Evolutionary conservation across 2,888 invertebrate genomes (phyloP).

Genomic region (Lymantria monacha): DNA sequence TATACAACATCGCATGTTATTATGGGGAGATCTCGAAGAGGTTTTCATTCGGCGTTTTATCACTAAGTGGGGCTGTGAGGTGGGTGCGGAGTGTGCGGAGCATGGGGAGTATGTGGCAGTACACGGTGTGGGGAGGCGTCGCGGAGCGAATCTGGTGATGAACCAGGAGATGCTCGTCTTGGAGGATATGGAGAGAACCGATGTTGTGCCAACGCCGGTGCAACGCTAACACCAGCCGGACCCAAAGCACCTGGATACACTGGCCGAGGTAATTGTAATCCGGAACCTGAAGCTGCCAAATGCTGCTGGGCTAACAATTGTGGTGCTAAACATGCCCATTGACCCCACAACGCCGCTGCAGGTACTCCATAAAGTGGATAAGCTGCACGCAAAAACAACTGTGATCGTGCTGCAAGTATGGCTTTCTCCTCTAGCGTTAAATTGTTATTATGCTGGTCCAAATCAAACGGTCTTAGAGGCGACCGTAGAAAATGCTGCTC

Average conservation of each 20-base stretch:
- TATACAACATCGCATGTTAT: conserved; percentile 44
- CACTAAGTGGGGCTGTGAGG: conserved; percentile 77
- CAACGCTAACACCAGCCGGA: conserved; percentile 35
- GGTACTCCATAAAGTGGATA: conserved; percentile 82
- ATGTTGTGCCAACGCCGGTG: conserved; percentile 76
- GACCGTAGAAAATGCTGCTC: conserved; percentile 92
- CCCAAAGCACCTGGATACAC: conserved; percentile 66
- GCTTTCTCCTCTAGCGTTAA: conserved; percentile 90
- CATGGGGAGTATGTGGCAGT: conserved; percentile 57
- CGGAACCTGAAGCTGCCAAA: conserved; percentile 77
- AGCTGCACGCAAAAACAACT: conserved; percentile 87
- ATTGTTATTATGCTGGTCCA: conserved; percentile 87
- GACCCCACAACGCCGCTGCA: conserved; percentile 85
- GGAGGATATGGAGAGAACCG: conserved; percentile 84
- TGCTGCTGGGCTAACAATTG: conserved; percentile 86
- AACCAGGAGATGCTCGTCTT: conserved; percentile 74
- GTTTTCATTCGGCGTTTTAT: conserved; percentile 39
- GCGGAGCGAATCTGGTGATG: conserved; percentile 84
- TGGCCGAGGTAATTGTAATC: conserved; percentile 76
- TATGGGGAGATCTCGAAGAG: conserved; percentile 49
- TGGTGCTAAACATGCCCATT: conserved; percentile 87
- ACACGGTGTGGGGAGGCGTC: conserved; percentile 73
- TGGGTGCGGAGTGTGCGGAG: conserved; percentile 67
- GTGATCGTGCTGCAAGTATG: conserved; percentile 88
- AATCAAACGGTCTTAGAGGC: conserved; percentile 87